These are phyloP conservation scores for Aurelia sp. DNA, from an alignment of 30 jellyfish, hydroid and myxozoan genomes.

Conservation along the genomic window DNA sequence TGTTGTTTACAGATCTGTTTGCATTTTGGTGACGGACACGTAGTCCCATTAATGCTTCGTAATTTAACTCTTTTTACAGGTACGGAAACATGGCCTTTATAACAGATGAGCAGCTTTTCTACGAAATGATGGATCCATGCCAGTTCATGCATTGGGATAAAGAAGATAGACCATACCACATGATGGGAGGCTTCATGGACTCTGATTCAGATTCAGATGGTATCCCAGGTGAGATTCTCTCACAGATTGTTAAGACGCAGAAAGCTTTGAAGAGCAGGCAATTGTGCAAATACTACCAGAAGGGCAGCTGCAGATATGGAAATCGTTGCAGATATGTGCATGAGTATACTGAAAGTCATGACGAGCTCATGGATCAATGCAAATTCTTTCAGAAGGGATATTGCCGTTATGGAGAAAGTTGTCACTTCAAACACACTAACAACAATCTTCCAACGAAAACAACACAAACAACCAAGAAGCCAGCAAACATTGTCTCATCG, in stretches of 20 bases:
- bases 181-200: conserved; percentile 9
- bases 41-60: too few species aligned
- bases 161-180: conserved; percentile 50
- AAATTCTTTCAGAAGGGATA: conserved; percentile 51
- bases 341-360: not conserved
- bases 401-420: conserved; percentile 62
- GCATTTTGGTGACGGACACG: too few species aligned
- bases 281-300: conserved; percentile 46
- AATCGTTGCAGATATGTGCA: conserved; percentile 51
- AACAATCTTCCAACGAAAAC: not conserved
- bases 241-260: conserved; percentile 25
- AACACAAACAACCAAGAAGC: not conserved
- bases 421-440: conserved; percentile 47
- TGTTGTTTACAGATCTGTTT: too few species aligned
- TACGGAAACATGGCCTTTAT: conserved; percentile 35
- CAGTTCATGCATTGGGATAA: conserved; percentile 63
- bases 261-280: not conserved
- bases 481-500: not conserved
- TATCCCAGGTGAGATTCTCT: conserved; percentile 49
- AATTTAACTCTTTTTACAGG: too few species aligned
- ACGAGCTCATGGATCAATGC: conserved; percentile 13
- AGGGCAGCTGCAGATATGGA: conserved; percentile 66
- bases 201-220: conserved; percentile 57
- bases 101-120: conserved; percentile 23
- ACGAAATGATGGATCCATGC: conserved; percentile 39